Evolutionary conservation across 37 sponge, comb jelly and placozoan species (phyloP).

Genomic region (Crambe crambe): DNA sequence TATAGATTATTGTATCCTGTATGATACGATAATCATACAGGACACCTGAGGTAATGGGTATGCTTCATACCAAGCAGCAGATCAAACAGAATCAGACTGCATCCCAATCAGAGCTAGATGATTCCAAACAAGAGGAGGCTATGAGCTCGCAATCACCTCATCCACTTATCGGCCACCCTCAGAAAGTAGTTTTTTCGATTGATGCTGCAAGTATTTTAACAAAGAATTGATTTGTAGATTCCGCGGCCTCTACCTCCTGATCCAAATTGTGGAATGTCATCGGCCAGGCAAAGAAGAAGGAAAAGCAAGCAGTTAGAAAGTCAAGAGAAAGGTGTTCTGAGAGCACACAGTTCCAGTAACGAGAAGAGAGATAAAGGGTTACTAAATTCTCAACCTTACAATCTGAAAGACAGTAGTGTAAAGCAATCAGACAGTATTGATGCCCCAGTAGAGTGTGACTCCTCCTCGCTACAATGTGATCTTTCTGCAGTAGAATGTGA

Average conservation of each 20-base stretch:
- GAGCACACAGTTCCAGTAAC: neutral
- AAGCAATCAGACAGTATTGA: no score
- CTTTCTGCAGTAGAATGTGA: neutral
- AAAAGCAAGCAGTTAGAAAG: constrained; percentile 10
- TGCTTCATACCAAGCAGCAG: neutral
- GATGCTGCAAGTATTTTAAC: no score
- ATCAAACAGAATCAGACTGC: neutral
- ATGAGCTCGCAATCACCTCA: neutral
- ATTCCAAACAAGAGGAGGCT: neutral
- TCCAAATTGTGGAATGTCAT: constrained; percentile 1
- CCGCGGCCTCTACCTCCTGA: constrained; percentile 23
- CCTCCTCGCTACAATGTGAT: no score
- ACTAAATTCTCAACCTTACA: neutral
- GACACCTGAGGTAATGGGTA: no score
- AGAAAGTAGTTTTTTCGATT: no score
- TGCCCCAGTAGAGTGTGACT: no score
- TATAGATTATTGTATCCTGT: no score
- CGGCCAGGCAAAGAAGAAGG: constrained; percentile 40
- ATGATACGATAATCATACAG: no score
- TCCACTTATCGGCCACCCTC: no score
- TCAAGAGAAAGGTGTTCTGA: neutral
- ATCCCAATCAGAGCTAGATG: neutral
- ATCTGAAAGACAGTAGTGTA: no score
- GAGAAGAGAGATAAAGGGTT: neutral
- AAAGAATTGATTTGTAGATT: neutral